These are phyloP conservation scores for Coreoperca whiteheadi DNA, from an alignment of 2,113 vertebrate species.

Conservation along the genomic window DNA sequence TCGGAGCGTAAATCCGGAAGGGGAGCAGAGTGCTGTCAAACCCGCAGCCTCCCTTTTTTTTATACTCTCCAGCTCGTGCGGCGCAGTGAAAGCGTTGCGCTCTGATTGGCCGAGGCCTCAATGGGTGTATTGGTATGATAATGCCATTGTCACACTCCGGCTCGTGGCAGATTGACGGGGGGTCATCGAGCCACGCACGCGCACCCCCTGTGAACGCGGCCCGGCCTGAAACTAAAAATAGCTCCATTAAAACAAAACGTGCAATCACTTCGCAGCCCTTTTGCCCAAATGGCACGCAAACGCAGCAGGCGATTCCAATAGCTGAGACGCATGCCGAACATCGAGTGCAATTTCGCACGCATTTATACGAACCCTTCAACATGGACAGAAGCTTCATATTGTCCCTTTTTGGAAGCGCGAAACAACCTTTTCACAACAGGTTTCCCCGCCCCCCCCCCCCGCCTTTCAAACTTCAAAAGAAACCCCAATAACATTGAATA, in stretches of 20 bases:
- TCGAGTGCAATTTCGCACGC: background rate
- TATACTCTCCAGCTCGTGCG: conserved; percentile 78
- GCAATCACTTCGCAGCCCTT: conserved; percentile 22
- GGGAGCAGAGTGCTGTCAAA: conserved; percentile 44
- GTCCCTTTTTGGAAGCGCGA: background rate
- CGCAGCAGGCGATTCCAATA: background rate
- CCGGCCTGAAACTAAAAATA: conserved; percentile 62
- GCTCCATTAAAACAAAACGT: conserved; percentile 39
- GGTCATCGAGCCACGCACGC: conserved; percentile 62
- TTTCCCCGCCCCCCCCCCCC: too few relatives aligned
- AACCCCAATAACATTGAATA: too few relatives aligned
- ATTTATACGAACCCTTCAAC: background rate
- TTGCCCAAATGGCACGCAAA: background rate
- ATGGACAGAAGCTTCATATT: background rate
- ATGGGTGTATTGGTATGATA: conserved; percentile 84
- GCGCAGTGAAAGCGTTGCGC: conserved; percentile 59
- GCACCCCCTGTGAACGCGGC: conserved; percentile 27
- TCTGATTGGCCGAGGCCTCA: conserved; percentile 79
- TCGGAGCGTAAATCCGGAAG: conserved; percentile 44
- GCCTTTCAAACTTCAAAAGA: background rate
- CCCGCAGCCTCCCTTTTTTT: background rate
- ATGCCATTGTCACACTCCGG: conserved; percentile 82
- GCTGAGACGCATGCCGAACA: background rate
- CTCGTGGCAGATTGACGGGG: conserved; percentile 87
- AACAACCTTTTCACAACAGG: too few relatives aligned